Evolutionary conservation across 2,113 vertebrate genomes (phyloP), one percentile per base, ranked within the genome.

Genomic region (Pithys albifrons): DNA sequence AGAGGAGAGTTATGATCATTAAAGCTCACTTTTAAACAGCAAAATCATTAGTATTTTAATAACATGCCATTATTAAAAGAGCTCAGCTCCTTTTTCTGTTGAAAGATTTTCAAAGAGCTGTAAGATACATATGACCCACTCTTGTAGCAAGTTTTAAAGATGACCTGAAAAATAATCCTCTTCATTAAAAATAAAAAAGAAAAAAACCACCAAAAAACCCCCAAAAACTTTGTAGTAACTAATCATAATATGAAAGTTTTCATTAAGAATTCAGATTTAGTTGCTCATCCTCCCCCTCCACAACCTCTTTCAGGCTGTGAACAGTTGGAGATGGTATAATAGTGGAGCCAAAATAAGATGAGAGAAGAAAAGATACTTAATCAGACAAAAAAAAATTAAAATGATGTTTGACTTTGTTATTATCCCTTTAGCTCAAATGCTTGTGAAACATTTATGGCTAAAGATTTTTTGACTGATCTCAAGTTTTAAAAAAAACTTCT

Each of bases 31-130:
- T 88, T 90, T 86, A 88, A 91, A 96, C 72, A 92, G 83, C 39
- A 83, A 91, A 96, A 87, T 89, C 76, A 91, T 96, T 96, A 96
- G 76, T 89, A 89, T 87, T 94, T 96, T 96, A 87, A 91, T 91
- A 95, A 92, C 57, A 85, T 55, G 37, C 16, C 73, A 57, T 92
- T 96, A 92, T 92, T 96, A 72, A 93, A 96, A 78, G 57, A 88
- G 31, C 37, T 84, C 13, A 5, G 52, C 84, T 93, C 65, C 45
- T 89, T 93, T 92, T 81, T 52, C 84, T 62, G 59, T 70, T 76
- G 78, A 81, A 79, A 93, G 83, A 58, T 43, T 89, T 96, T 93
- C 92, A 96, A 92, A 96, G 79, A 62, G 46, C 51, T 95, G 23
- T 89, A 77, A 91, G 78, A 79, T 51, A 80, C 16, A 46, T 58